A percentile compares a stretch with the other conserved stretches of the same genome.
Conservation (phyloP, 92 coral and sea anemone genomes). For the Blastomussa wellsi region DNA sequence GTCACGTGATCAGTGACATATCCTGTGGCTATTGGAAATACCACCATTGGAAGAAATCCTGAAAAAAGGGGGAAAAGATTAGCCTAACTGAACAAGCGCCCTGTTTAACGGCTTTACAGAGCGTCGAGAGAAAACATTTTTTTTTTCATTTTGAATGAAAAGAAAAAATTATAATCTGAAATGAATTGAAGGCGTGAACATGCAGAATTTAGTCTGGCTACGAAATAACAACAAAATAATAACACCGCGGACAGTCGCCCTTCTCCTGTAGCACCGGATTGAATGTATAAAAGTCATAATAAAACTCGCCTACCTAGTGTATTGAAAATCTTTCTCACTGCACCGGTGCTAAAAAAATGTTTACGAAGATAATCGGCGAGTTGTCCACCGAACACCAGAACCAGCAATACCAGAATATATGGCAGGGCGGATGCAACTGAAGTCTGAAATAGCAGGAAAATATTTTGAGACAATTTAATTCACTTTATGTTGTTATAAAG, state of each 20-base stretch:
- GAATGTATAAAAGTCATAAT: too few species aligned
- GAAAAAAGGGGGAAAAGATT: background rate
- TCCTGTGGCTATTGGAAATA: conserved; percentile 35
- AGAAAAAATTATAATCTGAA: too few species aligned
- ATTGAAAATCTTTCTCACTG: conserved; percentile 44
- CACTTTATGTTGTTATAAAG: too few species aligned
- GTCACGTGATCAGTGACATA: background rate
- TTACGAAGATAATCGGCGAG: conserved; percentile 42
- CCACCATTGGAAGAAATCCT: conserved; percentile 44
- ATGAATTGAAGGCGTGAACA: too few species aligned
- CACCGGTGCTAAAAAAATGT: conserved; percentile 25
- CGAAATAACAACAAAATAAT: too few species aligned
- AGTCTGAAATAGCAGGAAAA: conserved; percentile 32
- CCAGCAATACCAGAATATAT: conserved; percentile 19
- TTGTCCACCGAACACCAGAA: conserved; percentile 30
- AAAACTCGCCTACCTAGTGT: conserved; percentile 44
- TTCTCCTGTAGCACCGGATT: too few species aligned
- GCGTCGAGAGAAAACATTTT: too few species aligned
- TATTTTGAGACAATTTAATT: background rate
- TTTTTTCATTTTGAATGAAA: too few species aligned
- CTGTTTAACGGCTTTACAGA: too few species aligned
- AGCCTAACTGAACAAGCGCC: background rate
- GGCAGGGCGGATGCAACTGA: conserved; percentile 44
- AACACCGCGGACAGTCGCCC: too few species aligned
- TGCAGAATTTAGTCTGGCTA: too few species aligned